These are phyloP conservation scores for Gasterosteus nipponicus DNA, from an alignment of 2,113 vertebrate genomes.

Conservation along the genomic window DNA sequence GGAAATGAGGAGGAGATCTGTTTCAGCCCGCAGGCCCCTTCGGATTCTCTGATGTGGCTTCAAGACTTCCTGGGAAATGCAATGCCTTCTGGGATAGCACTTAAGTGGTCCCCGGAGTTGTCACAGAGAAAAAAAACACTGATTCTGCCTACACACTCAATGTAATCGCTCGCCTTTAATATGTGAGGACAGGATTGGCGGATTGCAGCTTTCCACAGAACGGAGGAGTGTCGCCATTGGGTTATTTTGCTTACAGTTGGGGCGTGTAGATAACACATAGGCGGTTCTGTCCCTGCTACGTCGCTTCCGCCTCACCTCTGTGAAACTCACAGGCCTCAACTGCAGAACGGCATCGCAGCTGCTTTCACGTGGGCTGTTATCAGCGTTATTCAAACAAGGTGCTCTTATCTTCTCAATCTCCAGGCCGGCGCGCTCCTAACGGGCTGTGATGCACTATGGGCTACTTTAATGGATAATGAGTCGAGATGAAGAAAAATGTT, in stretches of 20 bases:
- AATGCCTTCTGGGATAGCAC: slow-evolving; percentile 67
- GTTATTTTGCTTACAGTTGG: slow-evolving; percentile 34
- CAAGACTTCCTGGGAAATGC: slow-evolving; percentile 67
- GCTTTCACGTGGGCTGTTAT: slow-evolving; percentile 67
- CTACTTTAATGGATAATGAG: slow-evolving; percentile 42
- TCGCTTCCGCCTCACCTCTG: slow-evolving; percentile 34
- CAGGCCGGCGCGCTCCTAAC: slow-evolving; percentile 25
- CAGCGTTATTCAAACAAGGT: slow-evolving; percentile 66
- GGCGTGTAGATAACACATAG: slow-evolving; percentile 13
- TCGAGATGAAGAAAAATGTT: slow-evolving; percentile 57
- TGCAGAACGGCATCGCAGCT: slow-evolving; percentile 26
- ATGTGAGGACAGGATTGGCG: slow-evolving; percentile 40
- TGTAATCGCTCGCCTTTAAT: slow-evolving; percentile 52
- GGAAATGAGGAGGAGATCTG: slow-evolving; percentile 74
- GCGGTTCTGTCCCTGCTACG: slow-evolving; percentile 6
- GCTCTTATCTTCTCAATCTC: slow-evolving; percentile 56
- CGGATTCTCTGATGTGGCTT: slow-evolving; percentile 75
- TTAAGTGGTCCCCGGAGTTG: slow-evolving; percentile 59
- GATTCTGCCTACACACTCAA: slow-evolving; percentile 14
- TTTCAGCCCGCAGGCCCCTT: slow-evolving; percentile 71
- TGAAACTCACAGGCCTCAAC: slow-evolving; percentile 29
- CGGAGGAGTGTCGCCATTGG: slow-evolving; percentile 44
- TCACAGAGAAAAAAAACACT: not conserved
- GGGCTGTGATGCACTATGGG: slow-evolving; percentile 39
- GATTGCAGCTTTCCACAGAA: slow-evolving; percentile 41